phyloP scores from a whole-genome alignment of 2,888 invertebrate species.

The Agrypnus murinus region DNA sequence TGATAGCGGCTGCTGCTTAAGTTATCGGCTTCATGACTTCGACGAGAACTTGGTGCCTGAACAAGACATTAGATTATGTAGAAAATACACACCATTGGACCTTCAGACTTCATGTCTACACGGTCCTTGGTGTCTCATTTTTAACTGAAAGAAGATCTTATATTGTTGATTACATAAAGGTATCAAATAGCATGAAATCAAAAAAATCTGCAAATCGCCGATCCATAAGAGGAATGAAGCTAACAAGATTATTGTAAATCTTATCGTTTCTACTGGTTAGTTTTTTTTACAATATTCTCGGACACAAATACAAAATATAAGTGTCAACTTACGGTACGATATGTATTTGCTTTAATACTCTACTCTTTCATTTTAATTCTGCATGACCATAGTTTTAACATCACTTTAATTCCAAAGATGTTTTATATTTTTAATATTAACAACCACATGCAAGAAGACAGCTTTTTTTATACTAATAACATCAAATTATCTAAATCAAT shows the following conservation, averaged over 20 bases:
- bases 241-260: no score
- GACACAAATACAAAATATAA: background rate
- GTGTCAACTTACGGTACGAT: no score
- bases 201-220: slow-evolving; percentile 21
- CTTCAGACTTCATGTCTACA: slow-evolving; percentile 64
- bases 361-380: slow-evolving; percentile 7
- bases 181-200: slow-evolving; percentile 22
- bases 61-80: slow-evolving; percentile 59
- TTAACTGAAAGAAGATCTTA: slow-evolving; percentile 48
- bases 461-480: no score
- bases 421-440: no score
- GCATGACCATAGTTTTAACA: background rate
- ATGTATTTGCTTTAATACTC: background rate
- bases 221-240: background rate
- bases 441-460: no score
- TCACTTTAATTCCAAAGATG: no score
- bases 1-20: slow-evolving; percentile 73
- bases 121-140: slow-evolving; percentile 44
- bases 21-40: slow-evolving; percentile 72
- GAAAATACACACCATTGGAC: slow-evolving; percentile 44
- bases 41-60: slow-evolving; percentile 69
- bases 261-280: no score
- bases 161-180: slow-evolving; percentile 22
- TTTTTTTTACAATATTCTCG: background rate
- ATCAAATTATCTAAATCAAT: no score